phyloP scores from a whole-genome alignment of 2,797 vertebrate genomes.

The Falco peregrinus region DNA sequence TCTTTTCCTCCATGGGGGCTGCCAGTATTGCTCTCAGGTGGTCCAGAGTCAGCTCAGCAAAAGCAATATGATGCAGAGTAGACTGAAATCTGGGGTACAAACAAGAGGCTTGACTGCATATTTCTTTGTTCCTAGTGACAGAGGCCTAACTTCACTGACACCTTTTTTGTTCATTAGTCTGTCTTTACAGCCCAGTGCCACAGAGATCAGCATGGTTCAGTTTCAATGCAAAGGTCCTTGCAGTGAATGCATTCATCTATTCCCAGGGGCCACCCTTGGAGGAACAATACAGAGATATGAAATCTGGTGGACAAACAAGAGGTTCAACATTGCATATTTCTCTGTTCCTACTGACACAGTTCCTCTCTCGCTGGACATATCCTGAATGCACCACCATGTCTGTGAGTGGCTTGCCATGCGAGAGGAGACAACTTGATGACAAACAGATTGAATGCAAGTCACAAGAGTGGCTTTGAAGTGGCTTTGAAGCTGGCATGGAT shows the following conservation, averaged over 20 bases:
- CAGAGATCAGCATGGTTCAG: too few relatives aligned
- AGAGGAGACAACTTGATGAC: background rate
- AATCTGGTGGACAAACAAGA: background rate
- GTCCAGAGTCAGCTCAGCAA: background rate
- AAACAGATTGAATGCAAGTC: background rate
- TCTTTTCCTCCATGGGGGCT: background rate
- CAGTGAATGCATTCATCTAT: too few relatives aligned
- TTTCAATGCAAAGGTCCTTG: too few relatives aligned
- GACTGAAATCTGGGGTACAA: background rate
- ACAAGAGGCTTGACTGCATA: background rate
- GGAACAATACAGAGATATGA: background rate
- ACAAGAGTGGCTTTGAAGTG: background rate
- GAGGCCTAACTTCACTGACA: background rate
- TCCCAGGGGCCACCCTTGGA: too few relatives aligned
- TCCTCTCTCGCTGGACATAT: background rate
- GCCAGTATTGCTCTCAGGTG: background rate
- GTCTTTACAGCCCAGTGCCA: too few relatives aligned
- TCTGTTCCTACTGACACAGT: background rate
- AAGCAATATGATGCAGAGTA: background rate
- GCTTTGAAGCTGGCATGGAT: background rate
- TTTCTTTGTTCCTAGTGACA: background rate
- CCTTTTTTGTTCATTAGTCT: too few relatives aligned
- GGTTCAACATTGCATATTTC: background rate
- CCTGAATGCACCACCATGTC: background rate
- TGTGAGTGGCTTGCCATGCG: accelerated